phyloP scores from a whole-genome alignment of 2,113 vertebrate genomes.

The Callorhinus ursinus region DNA sequence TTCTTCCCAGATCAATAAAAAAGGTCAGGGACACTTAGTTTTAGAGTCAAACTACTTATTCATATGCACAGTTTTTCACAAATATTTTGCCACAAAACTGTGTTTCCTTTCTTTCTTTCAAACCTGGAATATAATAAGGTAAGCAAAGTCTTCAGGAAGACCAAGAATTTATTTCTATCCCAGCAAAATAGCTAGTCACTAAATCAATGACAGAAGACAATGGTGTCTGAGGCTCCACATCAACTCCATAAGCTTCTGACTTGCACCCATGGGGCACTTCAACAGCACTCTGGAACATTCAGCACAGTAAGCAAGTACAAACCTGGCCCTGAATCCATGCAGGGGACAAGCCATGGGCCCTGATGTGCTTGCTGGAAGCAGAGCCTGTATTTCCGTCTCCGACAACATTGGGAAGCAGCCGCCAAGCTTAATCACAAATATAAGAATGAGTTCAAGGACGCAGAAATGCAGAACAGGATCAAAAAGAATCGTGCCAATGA shows the following conservation, averaged over 20 bases:
- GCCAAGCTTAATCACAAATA: slow-evolving; percentile 79
- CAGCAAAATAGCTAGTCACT: slow-evolving; percentile 58
- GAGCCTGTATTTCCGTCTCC: slow-evolving; percentile 82
- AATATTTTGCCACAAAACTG: background rate
- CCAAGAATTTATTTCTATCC: slow-evolving; percentile 13
- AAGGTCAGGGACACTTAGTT: background rate
- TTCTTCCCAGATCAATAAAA: background rate
- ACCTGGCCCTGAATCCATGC: slow-evolving; percentile 73
- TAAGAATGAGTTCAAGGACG: slow-evolving; percentile 82
- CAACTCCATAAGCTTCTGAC: slow-evolving; percentile 69
- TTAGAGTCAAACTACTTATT: background rate
- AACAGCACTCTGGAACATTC: background rate
- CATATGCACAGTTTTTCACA: background rate
- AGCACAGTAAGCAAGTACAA: slow-evolving; percentile 7
- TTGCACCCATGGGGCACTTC: slow-evolving; percentile 61
- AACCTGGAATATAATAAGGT: background rate
- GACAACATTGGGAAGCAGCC: slow-evolving; percentile 78
- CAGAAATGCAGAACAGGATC: slow-evolving; percentile 42
- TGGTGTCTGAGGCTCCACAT: slow-evolving; percentile 65
- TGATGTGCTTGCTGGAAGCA: slow-evolving; percentile 75
- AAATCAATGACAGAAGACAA: slow-evolving; percentile 73
- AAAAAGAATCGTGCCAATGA: background rate
- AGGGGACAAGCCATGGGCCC: slow-evolving; percentile 71
- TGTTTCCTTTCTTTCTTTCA: background rate
- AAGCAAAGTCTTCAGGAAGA: background rate